Evolutionary conservation across 92 coral and sea anemone genomes (phyloP).

Genomic region (Porites rus): DNA sequence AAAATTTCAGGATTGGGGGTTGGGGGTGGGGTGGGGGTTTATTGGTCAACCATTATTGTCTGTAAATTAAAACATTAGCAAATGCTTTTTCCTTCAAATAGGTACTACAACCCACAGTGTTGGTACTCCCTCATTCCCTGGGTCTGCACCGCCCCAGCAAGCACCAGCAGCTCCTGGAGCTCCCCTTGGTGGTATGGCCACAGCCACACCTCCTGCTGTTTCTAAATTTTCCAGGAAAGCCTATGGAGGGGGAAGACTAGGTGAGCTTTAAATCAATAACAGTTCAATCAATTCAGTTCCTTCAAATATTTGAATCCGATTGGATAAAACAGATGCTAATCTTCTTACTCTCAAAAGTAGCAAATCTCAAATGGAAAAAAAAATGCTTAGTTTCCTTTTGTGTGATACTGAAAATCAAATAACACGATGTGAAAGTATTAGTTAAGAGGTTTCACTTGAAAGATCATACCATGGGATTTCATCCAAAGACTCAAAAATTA

Average conservation of each 20-base stretch:
- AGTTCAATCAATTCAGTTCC: not conserved
- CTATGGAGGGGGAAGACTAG: constrained; percentile 72
- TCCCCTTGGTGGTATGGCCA: constrained; percentile 50
- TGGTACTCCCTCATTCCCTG: constrained; percentile 35
- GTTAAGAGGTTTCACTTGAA: no score
- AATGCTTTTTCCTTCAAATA: not conserved
- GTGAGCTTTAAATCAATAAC: constrained; percentile 33
- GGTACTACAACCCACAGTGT: constrained; percentile 29
- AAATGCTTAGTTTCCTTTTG: no score
- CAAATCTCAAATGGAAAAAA: no score
- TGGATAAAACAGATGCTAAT: not conserved
- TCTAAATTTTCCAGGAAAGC: constrained; percentile 94
- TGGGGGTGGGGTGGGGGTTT: no score
- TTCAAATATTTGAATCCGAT: not conserved
- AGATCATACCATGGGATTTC: no score
- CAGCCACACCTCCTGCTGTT: constrained; percentile 72
- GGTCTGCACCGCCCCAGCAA: constrained; percentile 24
- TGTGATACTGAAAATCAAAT: no score
- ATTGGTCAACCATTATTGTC: no score
- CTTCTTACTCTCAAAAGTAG: no score
- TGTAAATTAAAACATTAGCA: not conserved
- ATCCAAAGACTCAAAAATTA: no score
- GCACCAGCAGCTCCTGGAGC: constrained; percentile 47
- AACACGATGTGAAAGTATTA: no score
- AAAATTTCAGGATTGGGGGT: no score